These are phyloP conservation scores for Leptothorax acervorum DNA, from an alignment of 2,888 invertebrate species.

Conservation along the genomic window DNA sequence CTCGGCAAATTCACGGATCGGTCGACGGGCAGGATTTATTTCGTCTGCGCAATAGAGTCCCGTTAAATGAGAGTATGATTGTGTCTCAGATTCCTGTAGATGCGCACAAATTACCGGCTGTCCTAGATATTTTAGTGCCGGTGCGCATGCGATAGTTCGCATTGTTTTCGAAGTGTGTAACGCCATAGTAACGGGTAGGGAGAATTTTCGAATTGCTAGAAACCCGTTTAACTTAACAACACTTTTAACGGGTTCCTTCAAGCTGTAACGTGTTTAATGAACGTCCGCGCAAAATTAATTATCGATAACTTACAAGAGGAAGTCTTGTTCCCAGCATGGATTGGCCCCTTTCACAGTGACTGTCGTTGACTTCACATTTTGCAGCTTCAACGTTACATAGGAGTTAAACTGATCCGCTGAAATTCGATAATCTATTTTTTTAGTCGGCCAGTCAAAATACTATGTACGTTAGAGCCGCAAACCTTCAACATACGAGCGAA, in stretches of 20 bases:
- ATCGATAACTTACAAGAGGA: slow-evolving; percentile 95
- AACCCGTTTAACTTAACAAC: slow-evolving; percentile 15
- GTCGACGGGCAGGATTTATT: slow-evolving; percentile 12
- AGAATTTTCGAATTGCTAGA: slow-evolving; percentile 10
- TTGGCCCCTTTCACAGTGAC: slow-evolving; percentile 98
- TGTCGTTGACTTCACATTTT: slow-evolving; percentile 99
- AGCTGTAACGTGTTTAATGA: neutral
- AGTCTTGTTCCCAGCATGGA: slow-evolving; percentile 99
- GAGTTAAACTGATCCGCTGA: slow-evolving; percentile 97
- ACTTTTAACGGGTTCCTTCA: neutral
- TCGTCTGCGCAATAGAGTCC: neutral
- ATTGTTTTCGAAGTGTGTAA: neutral
- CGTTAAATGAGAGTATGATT: slow-evolving; percentile 38
- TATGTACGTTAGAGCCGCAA: neutral
- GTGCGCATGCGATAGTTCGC: slow-evolving; percentile 37
- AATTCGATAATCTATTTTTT: slow-evolving; percentile 64
- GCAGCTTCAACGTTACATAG: slow-evolving; percentile 98
- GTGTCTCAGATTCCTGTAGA: slow-evolving; percentile 26
- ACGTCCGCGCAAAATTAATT: neutral
- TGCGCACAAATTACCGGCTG: slow-evolving; percentile 40
- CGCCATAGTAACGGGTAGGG: slow-evolving; percentile 32
- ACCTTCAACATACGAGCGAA: slow-evolving; percentile 19
- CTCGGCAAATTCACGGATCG: slow-evolving; percentile 16
- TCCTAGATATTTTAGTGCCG: slow-evolving; percentile 39
- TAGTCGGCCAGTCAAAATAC: slow-evolving; percentile 4